Base-by-base conservation (phyloP, 2,113 vertebrate species). In the Marcusenius ussheri region DNA sequence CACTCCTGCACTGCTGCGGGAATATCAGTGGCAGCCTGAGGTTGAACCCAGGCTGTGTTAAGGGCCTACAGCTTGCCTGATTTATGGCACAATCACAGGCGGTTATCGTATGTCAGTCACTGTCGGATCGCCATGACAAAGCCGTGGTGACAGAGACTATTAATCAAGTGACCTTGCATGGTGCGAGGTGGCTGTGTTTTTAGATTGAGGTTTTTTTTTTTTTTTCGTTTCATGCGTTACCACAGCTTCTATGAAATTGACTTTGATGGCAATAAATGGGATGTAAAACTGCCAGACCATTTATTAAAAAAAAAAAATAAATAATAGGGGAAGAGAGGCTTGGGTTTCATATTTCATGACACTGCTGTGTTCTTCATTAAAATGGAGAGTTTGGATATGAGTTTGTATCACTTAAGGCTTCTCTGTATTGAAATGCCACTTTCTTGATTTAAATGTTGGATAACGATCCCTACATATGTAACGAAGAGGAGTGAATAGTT, bases 81-180 rank as follows among this genome's bases (percentile, higher is more conserved):
- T 92, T 89, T 91, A 91, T 88, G 46, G 88, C 90, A 19, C 11
- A 8, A 53, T 66, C 39, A 42, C 31, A 90, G 80, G 87, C 13
- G 84, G 90, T 91, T 88, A 90, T 92, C 84, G 47, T 49, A 46
- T 88, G 90, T 88, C 88, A 89, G 89, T 91, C 87, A 87, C 89
- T 88, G 84, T 87, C n/a, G 70, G 89, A 46, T 90, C 83, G 90
- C 89, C 84, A 88, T 83, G 89, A 83, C 87, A 87, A 84, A 85
- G 88, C 89, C 31, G 47, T 88, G 74, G 56, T 58, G 91, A 91
- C 88, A 58, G 53, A 62, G 83, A 45, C 87, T 91, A 89, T 92
- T 91, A 88, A 87, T 92, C 89, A 91, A 77, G 50, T 24, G 90
- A 88, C 83, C 89, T 89, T 80, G 56, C 85, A 89, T 46, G 35